A percentile compares a stretch with the other conserved stretches of the same genome.
Conservation (phyloP, 2,797 vertebrate species). For the Chelon labrosus region DNA sequence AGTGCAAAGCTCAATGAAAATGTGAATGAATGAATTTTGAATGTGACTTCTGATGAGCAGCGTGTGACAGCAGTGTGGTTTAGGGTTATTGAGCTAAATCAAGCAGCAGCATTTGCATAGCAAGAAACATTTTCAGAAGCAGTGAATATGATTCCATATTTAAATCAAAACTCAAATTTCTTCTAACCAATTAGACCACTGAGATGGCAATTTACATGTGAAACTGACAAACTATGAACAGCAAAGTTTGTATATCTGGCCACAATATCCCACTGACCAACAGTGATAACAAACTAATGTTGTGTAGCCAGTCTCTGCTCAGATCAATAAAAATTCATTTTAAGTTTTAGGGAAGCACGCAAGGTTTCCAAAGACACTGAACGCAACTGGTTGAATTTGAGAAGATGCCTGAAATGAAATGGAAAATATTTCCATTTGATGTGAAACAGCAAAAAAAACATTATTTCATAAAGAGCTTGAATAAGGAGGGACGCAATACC, state of each 20-base stretch:
- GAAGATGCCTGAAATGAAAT: too few relatives aligned
- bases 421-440: too few relatives aligned
- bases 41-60: neutral
- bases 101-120: conserved; percentile 32
- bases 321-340: neutral
- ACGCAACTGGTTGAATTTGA: too few relatives aligned
- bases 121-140: neutral
- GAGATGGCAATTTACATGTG: too few relatives aligned
- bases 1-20: neutral
- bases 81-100: conserved; percentile 31
- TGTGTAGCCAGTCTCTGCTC: neutral
- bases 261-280: neutral
- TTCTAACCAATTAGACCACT: too few relatives aligned
- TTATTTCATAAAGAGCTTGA: too few relatives aligned
- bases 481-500: too few relatives aligned
- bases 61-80: conserved; percentile 8
- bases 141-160: neutral
- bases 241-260: neutral
- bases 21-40: neutral
- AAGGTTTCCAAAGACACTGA: neutral
- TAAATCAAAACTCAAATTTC: neutral
- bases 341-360: neutral
- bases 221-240: neutral
- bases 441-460: too few relatives aligned
- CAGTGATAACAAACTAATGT: neutral